Evolutionary conservation across 2,888 invertebrate genomes (phyloP).

Genomic region (Polydrusus tereticollis): DNA sequence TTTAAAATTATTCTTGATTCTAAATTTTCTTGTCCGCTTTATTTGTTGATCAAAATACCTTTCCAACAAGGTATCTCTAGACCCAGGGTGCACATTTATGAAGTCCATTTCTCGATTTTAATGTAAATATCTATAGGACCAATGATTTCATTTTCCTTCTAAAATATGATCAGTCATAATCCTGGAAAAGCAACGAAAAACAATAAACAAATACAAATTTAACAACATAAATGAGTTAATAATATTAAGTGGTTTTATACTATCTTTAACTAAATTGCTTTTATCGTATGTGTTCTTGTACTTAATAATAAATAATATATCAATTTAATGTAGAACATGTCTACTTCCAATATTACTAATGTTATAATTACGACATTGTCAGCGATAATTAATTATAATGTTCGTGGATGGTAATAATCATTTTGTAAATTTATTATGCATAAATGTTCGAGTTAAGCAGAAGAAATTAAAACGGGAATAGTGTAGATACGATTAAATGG

Average conservation of each 20-base stretch:
- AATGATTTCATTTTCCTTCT: too few species aligned
- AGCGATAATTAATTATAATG: conserved; percentile 18
- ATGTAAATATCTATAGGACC: too few species aligned
- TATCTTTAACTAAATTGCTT: background rate
- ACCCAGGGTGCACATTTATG: too few species aligned
- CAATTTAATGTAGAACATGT: conserved; percentile 16
- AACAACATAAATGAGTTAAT: too few species aligned
- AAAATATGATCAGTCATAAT: too few species aligned
- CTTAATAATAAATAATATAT: conserved; percentile 7
- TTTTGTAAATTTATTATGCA: background rate
- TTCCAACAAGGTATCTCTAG: too few species aligned
- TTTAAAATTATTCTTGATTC: too few species aligned
- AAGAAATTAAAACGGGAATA: background rate
- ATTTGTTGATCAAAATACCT: too few species aligned
- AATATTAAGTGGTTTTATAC: background rate
- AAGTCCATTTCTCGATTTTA: too few species aligned
- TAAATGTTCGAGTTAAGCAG: background rate
- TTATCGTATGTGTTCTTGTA: background rate
- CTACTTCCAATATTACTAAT: conserved; percentile 5
- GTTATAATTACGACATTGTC: conserved; percentile 11
- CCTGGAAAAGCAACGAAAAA: too few species aligned
- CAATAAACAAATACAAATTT: too few species aligned
- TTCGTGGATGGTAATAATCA: background rate
- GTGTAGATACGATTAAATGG: background rate
- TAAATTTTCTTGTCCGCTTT: too few species aligned